Evolutionary conservation across 1,140 invertebrate species (phyloP).

Genomic region (Drosophila erecta): DNA sequence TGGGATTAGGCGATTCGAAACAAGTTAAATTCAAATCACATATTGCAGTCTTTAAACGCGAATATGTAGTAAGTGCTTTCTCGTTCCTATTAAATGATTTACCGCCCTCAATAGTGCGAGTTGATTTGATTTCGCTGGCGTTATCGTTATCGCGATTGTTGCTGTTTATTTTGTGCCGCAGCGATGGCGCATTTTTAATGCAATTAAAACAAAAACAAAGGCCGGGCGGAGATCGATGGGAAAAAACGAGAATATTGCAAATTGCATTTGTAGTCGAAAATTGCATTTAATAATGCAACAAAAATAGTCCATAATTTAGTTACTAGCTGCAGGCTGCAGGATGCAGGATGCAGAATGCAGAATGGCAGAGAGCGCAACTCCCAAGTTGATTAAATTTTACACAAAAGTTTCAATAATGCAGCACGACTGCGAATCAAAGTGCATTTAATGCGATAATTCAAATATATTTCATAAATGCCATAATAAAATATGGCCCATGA

Average conservation of each 20-base stretch:
- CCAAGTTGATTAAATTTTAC: constrained; percentile 63
- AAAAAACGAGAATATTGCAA: not conserved
- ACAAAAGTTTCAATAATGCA: constrained; percentile 33
- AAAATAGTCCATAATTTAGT: constrained; percentile 51
- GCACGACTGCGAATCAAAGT: constrained; percentile 24
- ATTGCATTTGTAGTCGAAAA: constrained; percentile 40
- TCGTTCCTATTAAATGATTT: constrained; percentile 1
- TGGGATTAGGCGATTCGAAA: too few species aligned
- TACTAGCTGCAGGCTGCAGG: constrained; percentile 17
- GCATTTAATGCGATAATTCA: constrained; percentile 61
- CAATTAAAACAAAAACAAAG: constrained; percentile 57
- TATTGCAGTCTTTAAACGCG: not conserved
- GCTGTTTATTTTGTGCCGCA: constrained; percentile 24
- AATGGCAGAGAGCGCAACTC: constrained; percentile 21
- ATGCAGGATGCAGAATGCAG: too few species aligned
- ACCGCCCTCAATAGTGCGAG: constrained; percentile 1
- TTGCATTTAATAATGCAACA: constrained; percentile 60
- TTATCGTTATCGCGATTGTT: constrained; percentile 11
- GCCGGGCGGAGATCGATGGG: not conserved
- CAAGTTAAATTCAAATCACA: too few species aligned
- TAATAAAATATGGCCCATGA: constrained; percentile 48
- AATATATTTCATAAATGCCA: constrained; percentile 40
- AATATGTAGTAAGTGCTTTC: not conserved
- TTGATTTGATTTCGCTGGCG: constrained; percentile 18
- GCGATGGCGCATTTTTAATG: constrained; percentile 57